phyloP scores from a whole-genome alignment of 30 jellyfish, hydroid and myxozoan species.

The Pelagia noctiluca region DNA sequence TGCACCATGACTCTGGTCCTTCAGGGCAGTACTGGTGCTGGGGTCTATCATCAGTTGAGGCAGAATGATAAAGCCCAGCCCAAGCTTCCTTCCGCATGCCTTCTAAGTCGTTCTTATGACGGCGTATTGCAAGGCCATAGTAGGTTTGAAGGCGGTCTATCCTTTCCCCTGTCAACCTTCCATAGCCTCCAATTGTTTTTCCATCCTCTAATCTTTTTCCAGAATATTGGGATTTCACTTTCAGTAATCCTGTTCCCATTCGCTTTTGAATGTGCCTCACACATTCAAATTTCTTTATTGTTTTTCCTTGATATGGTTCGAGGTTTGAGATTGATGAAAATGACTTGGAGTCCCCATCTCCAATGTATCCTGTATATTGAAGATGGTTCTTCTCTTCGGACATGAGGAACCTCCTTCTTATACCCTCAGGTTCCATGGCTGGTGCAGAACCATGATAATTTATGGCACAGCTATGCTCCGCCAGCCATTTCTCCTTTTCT shows the following conservation, averaged over 20 bases:
- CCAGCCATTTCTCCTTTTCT: no score
- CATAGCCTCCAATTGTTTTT: slow-evolving; percentile 46
- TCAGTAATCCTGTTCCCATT: slow-evolving; percentile 44
- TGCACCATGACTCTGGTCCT: slow-evolving; percentile 48
- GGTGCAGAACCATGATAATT: slow-evolving; percentile 51
- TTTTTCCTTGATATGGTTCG: slow-evolving; percentile 19
- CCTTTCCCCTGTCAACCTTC: slow-evolving; percentile 40
- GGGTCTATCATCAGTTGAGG: no score
- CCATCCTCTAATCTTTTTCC: slow-evolving; percentile 26
- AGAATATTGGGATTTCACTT: slow-evolving; percentile 14
- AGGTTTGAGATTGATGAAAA: neutral
- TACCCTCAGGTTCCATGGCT: no score
- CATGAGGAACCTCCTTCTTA: slow-evolving; percentile 6
- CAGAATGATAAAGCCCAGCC: slow-evolving; percentile 38
- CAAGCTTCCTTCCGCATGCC: slow-evolving; percentile 33
- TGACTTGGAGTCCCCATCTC: no score
- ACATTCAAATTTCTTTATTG: slow-evolving; percentile 35
- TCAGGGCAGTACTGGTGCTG: slow-evolving; percentile 15
- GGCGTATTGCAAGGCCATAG: slow-evolving; percentile 31
- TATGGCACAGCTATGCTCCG: slow-evolving; percentile 45
- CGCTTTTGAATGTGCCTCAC: slow-evolving; percentile 40
- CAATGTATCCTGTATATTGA: slow-evolving; percentile 44
- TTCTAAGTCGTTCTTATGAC: slow-evolving; percentile 18
- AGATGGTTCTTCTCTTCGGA: slow-evolving; percentile 20
- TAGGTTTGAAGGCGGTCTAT: slow-evolving; percentile 35